Conservation (phyloP, 2,888 invertebrate genomes). For the Heteropelma amictum region DNA sequence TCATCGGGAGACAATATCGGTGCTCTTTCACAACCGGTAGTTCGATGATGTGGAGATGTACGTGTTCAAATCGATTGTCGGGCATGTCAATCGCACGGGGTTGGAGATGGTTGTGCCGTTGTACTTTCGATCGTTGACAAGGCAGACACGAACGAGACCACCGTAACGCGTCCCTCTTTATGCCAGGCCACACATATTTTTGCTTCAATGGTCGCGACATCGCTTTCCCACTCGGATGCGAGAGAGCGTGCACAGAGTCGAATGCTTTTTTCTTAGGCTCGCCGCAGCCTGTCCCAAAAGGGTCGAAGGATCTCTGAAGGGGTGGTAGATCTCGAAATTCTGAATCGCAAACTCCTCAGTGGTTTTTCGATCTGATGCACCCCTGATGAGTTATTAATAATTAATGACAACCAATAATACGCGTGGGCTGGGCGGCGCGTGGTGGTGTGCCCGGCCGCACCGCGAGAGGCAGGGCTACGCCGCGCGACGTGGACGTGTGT, state of each 20-base stretch:
- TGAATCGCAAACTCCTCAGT: too few relatives aligned
- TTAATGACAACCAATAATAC: too few relatives aligned
- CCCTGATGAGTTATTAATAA: too few relatives aligned
- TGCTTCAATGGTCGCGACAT: constrained; percentile 55
- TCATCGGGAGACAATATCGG: constrained; percentile 29
- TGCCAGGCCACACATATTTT: constrained; percentile 63
- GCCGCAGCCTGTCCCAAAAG: too few relatives aligned
- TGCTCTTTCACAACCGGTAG: not conserved
- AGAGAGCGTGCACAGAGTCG: constrained; percentile 44
- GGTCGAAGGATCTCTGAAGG: too few relatives aligned
- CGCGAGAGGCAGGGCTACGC: too few relatives aligned
- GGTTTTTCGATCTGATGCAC: too few relatives aligned
- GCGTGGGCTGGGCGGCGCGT: too few relatives aligned
- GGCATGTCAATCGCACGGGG: constrained; percentile 10
- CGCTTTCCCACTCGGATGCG: constrained; percentile 57
- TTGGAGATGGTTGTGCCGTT: constrained; percentile 58
- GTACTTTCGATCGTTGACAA: constrained; percentile 68
- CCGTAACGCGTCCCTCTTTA: constrained; percentile 61
- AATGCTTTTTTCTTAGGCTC: constrained; percentile 50
- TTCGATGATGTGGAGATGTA: constrained; percentile 28
- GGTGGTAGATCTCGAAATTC: too few relatives aligned
- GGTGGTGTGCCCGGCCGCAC: too few relatives aligned
- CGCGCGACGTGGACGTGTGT: too few relatives aligned
- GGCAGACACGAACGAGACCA: constrained; percentile 66
- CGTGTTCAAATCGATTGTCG: constrained; percentile 15